A percentile compares a stretch with the other conserved stretches of the same genome.
Evolutionary conservation across 2,113 vertebrate genomes (phyloP).

Genomic region (Rhabdornis inornatus): DNA sequence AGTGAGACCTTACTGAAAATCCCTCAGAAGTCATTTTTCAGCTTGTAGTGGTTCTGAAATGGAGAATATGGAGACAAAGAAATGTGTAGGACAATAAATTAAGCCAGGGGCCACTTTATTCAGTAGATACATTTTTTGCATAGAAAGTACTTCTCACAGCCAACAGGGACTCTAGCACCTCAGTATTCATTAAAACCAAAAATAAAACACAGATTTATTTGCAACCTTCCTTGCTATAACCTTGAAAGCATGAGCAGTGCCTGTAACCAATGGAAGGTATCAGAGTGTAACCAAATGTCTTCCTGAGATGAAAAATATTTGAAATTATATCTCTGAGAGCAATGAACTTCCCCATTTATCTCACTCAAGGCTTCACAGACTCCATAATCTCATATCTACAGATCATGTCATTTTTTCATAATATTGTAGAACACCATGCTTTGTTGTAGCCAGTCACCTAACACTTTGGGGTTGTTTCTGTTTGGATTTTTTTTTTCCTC

Average conservation of each 20-base stretch:
- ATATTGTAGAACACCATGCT: background rate
- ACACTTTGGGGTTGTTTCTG: background rate
- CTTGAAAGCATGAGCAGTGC: background rate
- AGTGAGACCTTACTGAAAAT: background rate
- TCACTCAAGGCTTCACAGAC: background rate
- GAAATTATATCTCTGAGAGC: background rate
- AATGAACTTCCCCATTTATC: background rate
- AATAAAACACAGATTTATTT: slow-evolving; percentile 5
- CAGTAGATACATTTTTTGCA: background rate
- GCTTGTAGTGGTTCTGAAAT: background rate
- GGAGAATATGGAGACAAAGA: background rate
- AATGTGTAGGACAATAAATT: background rate
- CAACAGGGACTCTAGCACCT: background rate
- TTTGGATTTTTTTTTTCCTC: accelerated
- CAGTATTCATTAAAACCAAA: background rate
- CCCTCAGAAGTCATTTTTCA: background rate
- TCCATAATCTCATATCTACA: background rate
- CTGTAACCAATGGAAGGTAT: background rate
- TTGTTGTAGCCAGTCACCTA: background rate
- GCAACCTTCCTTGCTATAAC: background rate
- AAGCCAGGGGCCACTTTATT: background rate
- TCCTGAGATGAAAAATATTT: background rate
- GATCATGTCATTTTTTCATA: background rate
- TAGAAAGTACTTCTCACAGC: background rate
- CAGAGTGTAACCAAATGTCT: slow-evolving; percentile 8